These are phyloP conservation scores for Eulemur coronatus DNA, from an alignment of 2,797 vertebrate genomes.

Conservation along the genomic window DNA sequence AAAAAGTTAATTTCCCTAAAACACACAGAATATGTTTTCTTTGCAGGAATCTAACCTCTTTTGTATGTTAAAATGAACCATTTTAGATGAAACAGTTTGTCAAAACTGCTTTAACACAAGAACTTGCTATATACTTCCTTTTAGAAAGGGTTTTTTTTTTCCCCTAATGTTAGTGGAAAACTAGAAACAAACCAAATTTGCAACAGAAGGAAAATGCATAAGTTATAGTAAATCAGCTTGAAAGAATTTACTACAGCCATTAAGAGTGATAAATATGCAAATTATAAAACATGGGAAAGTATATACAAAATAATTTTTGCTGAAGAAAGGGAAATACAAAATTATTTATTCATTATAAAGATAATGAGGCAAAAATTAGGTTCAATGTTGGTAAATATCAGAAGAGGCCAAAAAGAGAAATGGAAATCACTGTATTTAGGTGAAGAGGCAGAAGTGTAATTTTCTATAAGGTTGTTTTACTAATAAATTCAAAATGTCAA, in stretches of 20 bases:
- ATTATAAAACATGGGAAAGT: constrained; percentile 26
- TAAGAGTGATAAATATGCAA: constrained; percentile 62
- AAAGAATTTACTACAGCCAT: constrained; percentile 53
- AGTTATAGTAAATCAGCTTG: constrained; percentile 4
- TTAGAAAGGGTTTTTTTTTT: not conserved
- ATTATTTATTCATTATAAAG: constrained; percentile 37
- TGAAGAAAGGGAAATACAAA: constrained; percentile 11
- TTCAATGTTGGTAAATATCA: not conserved
- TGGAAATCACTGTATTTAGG: constrained; percentile 3
- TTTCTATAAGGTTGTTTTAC: constrained; percentile 14
- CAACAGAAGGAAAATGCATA: not conserved
- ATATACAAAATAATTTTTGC: constrained; percentile 53
- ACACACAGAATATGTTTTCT: not conserved
- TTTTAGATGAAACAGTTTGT: constrained; percentile 26
- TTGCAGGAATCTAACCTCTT: not conserved
- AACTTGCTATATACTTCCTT: not conserved
- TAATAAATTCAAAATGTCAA: constrained; percentile 39
- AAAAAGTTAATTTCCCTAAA: constrained; percentile 15
- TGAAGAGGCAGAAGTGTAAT: not conserved
- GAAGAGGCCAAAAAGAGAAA: not conserved
- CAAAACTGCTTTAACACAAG: constrained; percentile 17
- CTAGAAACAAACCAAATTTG: constrained; percentile 58
- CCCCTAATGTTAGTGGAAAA: not conserved
- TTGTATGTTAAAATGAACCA: not conserved
- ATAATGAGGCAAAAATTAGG: constrained; percentile 56